Base-by-base conservation (phyloP, 1,140 invertebrate genomes). In the Grapholita molesta region DNA sequence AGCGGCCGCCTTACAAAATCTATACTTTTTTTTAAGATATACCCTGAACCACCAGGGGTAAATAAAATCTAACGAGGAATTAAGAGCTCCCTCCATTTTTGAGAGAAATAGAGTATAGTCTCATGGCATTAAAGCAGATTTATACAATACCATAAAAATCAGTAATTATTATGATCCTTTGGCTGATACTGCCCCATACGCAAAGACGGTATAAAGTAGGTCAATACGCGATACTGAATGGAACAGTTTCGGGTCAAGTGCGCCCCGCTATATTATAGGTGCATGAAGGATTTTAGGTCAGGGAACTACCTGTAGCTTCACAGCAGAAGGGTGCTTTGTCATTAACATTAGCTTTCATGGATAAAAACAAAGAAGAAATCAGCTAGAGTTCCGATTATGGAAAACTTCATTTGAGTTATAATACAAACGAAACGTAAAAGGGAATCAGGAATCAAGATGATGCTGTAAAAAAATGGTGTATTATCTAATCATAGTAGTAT, bases 221-320 rank as follows among this genome's bases (percentile, higher is more conserved):
- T 61, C 55, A 61, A 32, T 61, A n/a, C 53, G 53, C 24, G 24
- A 57, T 57, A 28, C n/a, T 57, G 18, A 61, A 61, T 61, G 21
- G n/a, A 61, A 8, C 55, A 30, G 25, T 32, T 61, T 61, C 55
- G 55, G 55, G 55, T 61, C 55, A 61, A 61, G 55, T 61, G 30
- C 55, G 25, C 53, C 24, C 53, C 32, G n/a, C 32, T 61, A 61
- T 61, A 61, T 11, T 7, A 23, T 8, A 57, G 53, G 24, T 28
- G 52, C 52, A 53, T 57, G n/a, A 42, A 42, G 38, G n/a, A 42
- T 18, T 15, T 12, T 5, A 42, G 38, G 38, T 5, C 42, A 18
- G 42, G 18, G 21, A 48, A 21, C 18, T 18, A 21, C 15, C 18
- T 48, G 18, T 15, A 15, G 38, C 38, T 42, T 42, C 38, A 42